Base-by-base conservation (phyloP, 1,140 invertebrate genomes). In the Carcinoscorpius rotundicauda region DNA sequence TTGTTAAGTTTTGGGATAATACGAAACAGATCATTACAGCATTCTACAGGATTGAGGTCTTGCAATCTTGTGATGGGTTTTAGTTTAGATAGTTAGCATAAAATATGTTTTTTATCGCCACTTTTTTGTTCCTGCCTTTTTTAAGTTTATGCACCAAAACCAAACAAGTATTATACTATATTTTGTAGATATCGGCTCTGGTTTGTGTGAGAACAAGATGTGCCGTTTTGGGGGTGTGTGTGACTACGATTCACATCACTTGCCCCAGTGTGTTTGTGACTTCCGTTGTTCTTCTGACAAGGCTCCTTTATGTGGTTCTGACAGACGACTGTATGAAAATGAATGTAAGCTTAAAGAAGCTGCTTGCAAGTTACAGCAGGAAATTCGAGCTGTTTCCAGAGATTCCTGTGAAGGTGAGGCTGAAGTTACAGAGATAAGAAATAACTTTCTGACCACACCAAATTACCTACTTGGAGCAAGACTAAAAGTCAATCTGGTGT, bases 311-410 rank as follows among this genome's bases (percentile, higher is more conserved):
- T 72, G 71, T 58, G 71, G 69, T 3, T 90, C 85, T 55, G 89
- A 96, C 77, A 81, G 88, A 64, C 81, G 82, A 65, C 83, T 87
- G 55, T 94, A 94, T 73, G 79, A 84, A 3, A 91, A 87, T 68
- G 81, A 88, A 66, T 95, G 91, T 74, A 85, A 86, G n/a, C 89
- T 94, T 87, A 85, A 86, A 72, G 86, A 88, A 81, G 87, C 90
- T 71, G 87, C 88, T 4, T 96, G 91, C 76, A 84, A 88, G 67
- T 82, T 86, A 67, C 88, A 91, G 75, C 83, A 86, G 64, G 88
- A 92, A 71, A 82, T 94, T 5, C 53, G 62, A 48, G 60, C 65
- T 6, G 66, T 68, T 6, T 56, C 63, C 3, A 55, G 55, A 8
- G 66, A 68, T n/a, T 60, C 60, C 8, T 68, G 66, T 6, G 63